Conservation (phyloP, 2,797 vertebrate species). For the Remorina albescens region DNA sequence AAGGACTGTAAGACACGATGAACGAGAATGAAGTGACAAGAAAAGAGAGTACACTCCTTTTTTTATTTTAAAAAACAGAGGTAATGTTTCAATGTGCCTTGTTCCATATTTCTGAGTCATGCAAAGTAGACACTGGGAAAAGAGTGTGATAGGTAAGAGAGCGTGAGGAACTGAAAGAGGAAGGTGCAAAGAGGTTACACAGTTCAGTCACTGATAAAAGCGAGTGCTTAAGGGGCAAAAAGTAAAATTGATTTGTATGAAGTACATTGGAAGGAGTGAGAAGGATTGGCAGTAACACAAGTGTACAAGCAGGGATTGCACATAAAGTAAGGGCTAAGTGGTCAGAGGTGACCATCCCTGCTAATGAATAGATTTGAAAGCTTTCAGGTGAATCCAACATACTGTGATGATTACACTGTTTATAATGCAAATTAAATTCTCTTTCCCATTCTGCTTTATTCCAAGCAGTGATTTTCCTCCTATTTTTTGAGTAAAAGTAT, state of each 20-base stretch:
- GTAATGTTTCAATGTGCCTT: constrained; percentile 21
- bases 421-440: neutral
- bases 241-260: neutral
- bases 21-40: constrained; percentile 17
- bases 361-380: constrained; percentile 1
- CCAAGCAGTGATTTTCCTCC: neutral
- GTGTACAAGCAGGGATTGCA: neutral
- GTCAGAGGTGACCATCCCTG: neutral
- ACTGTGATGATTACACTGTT: neutral
- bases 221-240: neutral
- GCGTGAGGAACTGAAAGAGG: constrained; percentile 7
- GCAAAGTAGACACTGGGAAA: neutral
- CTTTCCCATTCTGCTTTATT: constrained; percentile 1
- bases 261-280: neutral
- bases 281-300: neutral
- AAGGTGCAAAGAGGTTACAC: constrained; percentile 7
- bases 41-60: neutral
- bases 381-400: neutral
- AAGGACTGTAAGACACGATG: neutral
- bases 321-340: neutral
- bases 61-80: neutral
- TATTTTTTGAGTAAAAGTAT: constrained; percentile 2
- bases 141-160: constrained; percentile 3
- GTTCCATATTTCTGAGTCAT: constrained; percentile 3
- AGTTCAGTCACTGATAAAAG: constrained; percentile 14